Evolutionary conservation across 2,797 vertebrate species (phyloP).

Genomic region (Tokudaia tokunoshimensis): DNA sequence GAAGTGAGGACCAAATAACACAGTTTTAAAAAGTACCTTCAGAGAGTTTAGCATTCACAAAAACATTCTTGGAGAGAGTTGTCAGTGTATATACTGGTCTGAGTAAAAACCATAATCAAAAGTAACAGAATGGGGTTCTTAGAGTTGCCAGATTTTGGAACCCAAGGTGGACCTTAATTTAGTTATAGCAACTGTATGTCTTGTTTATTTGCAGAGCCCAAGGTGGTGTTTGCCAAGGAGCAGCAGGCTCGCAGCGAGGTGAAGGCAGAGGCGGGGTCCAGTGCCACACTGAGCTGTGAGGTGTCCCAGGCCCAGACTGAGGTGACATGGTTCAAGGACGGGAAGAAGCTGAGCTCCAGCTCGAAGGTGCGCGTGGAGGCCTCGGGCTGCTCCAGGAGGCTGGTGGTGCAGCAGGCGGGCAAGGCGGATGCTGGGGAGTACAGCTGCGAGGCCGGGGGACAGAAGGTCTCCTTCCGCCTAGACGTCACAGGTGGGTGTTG

Average conservation of each 20-base stretch:
- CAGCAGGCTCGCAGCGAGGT: too few species aligned
- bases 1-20: background rate
- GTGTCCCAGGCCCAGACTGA: too few species aligned
- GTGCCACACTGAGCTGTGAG: too few species aligned
- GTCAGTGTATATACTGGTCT: background rate
- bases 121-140: background rate
- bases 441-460: constrained; percentile 33
- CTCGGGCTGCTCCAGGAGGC: constrained; percentile 83
- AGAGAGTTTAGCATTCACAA: background rate
- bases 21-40: background rate
- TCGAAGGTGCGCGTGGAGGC: background rate
- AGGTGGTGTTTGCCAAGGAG: too few species aligned
- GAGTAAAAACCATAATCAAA: background rate
- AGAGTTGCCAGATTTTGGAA: background rate
- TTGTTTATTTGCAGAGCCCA: too few species aligned
- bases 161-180: background rate
- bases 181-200: background rate
- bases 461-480: background rate
- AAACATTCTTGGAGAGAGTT: background rate
- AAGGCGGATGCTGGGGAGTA: constrained; percentile 42
- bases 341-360: too few species aligned
- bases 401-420: constrained; percentile 82
- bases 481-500: background rate
- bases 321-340: too few species aligned
- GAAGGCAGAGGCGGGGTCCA: too few species aligned